Percentiles rank a stretch among this genome's conserved stretches.
These are phyloP conservation scores for Botia kubotai DNA, from an alignment of 2,797 vertebrate species.

Conservation along the genomic window DNA sequence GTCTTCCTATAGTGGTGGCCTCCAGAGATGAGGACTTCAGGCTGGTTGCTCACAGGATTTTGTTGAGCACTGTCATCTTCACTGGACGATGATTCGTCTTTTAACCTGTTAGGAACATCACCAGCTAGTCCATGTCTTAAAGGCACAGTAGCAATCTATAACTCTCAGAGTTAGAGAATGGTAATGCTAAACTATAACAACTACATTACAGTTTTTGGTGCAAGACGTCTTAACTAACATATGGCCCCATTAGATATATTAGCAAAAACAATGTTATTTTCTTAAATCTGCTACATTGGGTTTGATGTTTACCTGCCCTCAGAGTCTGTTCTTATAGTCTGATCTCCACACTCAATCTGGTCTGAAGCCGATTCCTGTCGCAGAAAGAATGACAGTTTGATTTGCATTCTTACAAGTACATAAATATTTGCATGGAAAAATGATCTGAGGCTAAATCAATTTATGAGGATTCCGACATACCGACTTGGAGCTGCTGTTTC, in stretches of 20 bases:
- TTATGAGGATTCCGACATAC: slow-evolving; percentile 73
- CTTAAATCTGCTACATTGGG: background rate
- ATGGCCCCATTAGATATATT: no score
- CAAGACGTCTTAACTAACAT: no score
- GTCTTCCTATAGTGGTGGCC: slow-evolving; percentile 89
- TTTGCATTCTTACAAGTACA: background rate
- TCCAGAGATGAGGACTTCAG: slow-evolving; percentile 71
- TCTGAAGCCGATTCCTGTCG: slow-evolving; percentile 86
- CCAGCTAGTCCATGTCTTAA: slow-evolving; percentile 2
- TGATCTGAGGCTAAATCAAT: background rate
- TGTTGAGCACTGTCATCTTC: slow-evolving; percentile 88
- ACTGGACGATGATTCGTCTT: slow-evolving; percentile 94
- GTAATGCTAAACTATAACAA: no score
- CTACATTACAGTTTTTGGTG: no score
- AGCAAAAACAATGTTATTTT: background rate
- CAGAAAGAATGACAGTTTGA: slow-evolving; percentile 22
- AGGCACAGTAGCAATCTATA: background rate
- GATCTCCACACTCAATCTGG: slow-evolving; percentile 74
- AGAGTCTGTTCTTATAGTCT: slow-evolving; percentile 69
- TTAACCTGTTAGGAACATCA: slow-evolving; percentile 80
- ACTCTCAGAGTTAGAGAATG: no score
- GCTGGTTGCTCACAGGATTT: slow-evolving; percentile 69
- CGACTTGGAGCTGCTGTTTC: slow-evolving; percentile 88
- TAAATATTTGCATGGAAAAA: background rate
- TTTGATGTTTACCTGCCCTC: slow-evolving; percentile 77